Evolutionary conservation across 2,797 vertebrate species (phyloP), one percentile per base, ranked within the genome.

Genomic region (Hypotaenidia philippensis): DNA sequence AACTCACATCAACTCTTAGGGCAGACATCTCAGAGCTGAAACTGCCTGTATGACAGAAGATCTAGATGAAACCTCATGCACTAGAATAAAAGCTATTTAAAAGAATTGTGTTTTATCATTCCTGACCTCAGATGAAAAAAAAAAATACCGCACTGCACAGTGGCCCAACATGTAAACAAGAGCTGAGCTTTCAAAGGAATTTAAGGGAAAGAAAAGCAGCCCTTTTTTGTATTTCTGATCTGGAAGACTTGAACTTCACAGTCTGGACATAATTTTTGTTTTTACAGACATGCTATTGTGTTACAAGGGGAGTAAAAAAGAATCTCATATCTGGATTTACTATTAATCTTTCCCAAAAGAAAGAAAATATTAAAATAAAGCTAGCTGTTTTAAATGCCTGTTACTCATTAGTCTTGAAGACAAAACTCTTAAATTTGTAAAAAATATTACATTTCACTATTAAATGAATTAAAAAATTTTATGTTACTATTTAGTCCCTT

Each of bases 1-100:
- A 93, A 95, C 66, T 87, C 49, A 19, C 17, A 11, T 9, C 83
- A 96, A 26, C 65, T 53, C 17, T 13, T 59, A 59, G 53, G 60
- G 68, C 34, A 70, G 47, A 27, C 32, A 60, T 15, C 52, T 65
- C 15, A 5, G 21, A 6, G 10, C 8, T 10, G 40, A 50, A 69
- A 72, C 18, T 38, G 21, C 23, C n/a, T 27, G 8, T 11, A 8
- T 13, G 19, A 22, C 57, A 45, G 9, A 44, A 71, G 29, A 59
- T 22, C n/a, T 11, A 61, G 8, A 32, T 11, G 38, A 87, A 25
- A 1, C 20, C 5, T 25, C 10, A 19, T 4, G 3, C 13, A 45
- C 5, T 8, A 40, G 5, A 60, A 22, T 5, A 36, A 27, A 26
- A 68, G 4, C 19, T n/a, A n/a, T 20, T 52, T 44, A 5, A 56